Evolutionary conservation across 2,797 vertebrate genomes (phyloP), one percentile per base, ranked within the genome.

Genomic region (Helarctos malayanus): DNA sequence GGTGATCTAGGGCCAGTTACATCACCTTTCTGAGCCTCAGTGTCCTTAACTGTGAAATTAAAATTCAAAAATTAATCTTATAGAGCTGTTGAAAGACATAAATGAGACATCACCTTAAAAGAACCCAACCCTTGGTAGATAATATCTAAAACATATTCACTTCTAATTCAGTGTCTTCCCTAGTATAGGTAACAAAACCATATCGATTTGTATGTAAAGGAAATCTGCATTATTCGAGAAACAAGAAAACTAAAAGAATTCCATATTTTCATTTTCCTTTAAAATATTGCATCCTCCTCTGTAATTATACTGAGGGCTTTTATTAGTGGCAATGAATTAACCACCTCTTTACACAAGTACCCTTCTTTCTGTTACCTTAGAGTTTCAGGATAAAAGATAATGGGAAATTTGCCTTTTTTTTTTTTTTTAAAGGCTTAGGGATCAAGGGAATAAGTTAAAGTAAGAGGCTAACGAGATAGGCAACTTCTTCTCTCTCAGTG

Each of bases 211-310:
- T 38, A 27, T n/a, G 45, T 92, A 81, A 49, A 75, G 35, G 32
- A 93, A 89, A 71, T 65, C 8, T 81, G 23, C 16, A 75, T 45
- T 73, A 93, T 63, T 84, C 3, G 68, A 86, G 32, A 94, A 97
- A n/a, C 54, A 71, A 88, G 21, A 90, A 85, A 92, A 54, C n/a
- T 38, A 25, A 63, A 96, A 71, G 21, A 89, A 25, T 80, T 35
- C 2, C 8, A 49, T 32, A 13, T 61, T 89, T 82, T 89, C 7
- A 69, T 59, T 91, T 96, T 65, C 18, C 45, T 78, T 96, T 82
- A 73, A 85, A 78, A 86, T 56, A 29, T 7, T 61, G 4, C 10
- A 56, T 25, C 7, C 4, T 68, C 21, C 8, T 89, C 45, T 93
- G 35, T 82, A 88, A 76, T 78, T 76, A 92, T 29, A 68, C 49